These are phyloP conservation scores for Aphelenchoides bicaudatus DNA, from an alignment of 2,888 invertebrate genomes.

Conservation along the genomic window DNA sequence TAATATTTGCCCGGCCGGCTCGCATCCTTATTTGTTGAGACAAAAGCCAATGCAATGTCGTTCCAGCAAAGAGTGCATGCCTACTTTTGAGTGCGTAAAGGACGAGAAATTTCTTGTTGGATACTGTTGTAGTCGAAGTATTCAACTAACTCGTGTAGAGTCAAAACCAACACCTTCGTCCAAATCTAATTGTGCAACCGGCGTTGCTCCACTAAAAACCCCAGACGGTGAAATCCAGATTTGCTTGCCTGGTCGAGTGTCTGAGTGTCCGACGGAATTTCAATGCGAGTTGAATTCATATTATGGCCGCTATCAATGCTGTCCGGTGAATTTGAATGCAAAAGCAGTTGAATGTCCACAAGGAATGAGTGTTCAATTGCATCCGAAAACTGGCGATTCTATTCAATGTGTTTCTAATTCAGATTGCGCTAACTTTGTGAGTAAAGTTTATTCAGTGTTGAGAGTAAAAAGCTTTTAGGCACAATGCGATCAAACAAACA, in stretches of 20 bases:
- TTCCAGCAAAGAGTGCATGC: background rate
- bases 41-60: conserved; percentile 20
- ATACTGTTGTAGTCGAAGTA: conserved; percentile 1
- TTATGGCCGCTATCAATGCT: conserved; percentile 18
- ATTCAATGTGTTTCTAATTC: conserved; percentile 20
- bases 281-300: conserved; percentile 14
- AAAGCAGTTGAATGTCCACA: conserved; percentile 5
- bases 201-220: background rate
- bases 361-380: conserved; percentile 7
- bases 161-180: background rate
- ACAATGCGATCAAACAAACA: too few relatives aligned
- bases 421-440: too few relatives aligned
- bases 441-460: too few relatives aligned
- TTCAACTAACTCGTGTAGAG: background rate
- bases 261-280: conserved; percentile 17
- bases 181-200: background rate
- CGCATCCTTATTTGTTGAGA: conserved; percentile 16
- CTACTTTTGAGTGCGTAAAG: background rate
- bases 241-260: background rate
- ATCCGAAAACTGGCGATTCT: conserved; percentile 24
- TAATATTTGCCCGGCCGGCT: conserved; percentile 13
- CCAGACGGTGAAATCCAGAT: conserved; percentile 18
- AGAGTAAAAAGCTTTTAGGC: too few relatives aligned
- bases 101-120: background rate
- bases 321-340: background rate